Conservation (phyloP, 1,140 invertebrate species). For the Drosophila elegans region DNA sequence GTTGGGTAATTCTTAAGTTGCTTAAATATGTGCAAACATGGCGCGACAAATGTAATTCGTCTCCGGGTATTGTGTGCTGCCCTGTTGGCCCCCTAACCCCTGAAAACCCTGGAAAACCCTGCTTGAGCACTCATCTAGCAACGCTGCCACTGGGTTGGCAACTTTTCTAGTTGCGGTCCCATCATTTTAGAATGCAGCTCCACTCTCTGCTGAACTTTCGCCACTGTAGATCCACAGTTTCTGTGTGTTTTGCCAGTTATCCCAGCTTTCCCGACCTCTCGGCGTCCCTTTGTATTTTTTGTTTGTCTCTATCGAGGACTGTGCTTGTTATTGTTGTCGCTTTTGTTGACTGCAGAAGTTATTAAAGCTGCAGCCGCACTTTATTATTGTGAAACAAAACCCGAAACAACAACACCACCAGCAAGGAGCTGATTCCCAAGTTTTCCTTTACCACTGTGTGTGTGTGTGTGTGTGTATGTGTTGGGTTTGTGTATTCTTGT, state of each 20-base stretch:
- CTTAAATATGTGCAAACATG: constrained; percentile 80
- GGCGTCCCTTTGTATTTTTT: constrained; percentile 20
- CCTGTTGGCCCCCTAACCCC: background rate
- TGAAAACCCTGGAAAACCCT: background rate
- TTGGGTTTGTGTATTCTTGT: constrained; percentile 11
- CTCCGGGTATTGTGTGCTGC: constrained; percentile 43
- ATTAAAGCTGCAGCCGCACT: constrained; percentile 80
- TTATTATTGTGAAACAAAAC: constrained; percentile 78
- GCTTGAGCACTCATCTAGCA: constrained; percentile 17
- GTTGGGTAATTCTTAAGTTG: constrained; percentile 75
- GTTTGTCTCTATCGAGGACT: constrained; percentile 53
- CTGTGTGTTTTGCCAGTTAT: constrained; percentile 48
- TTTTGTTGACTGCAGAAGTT: constrained; percentile 68
- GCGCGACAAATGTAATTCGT: constrained; percentile 78
- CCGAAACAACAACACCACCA: constrained; percentile 38
- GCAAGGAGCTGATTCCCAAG: constrained; percentile 41
- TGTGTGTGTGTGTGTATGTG: background rate
- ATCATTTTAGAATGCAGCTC: constrained; percentile 66
- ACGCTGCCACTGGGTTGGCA: constrained; percentile 26
- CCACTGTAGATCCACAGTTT: constrained; percentile 35
- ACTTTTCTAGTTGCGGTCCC: constrained; percentile 57
- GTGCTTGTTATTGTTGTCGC: constrained; percentile 53
- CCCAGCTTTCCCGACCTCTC: background rate
- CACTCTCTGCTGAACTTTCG: constrained; percentile 47
- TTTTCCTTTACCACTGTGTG: constrained; percentile 25